phyloP scores from a whole-genome alignment of 2,888 invertebrate species.

The Cryptocheilus praepositus region DNA sequence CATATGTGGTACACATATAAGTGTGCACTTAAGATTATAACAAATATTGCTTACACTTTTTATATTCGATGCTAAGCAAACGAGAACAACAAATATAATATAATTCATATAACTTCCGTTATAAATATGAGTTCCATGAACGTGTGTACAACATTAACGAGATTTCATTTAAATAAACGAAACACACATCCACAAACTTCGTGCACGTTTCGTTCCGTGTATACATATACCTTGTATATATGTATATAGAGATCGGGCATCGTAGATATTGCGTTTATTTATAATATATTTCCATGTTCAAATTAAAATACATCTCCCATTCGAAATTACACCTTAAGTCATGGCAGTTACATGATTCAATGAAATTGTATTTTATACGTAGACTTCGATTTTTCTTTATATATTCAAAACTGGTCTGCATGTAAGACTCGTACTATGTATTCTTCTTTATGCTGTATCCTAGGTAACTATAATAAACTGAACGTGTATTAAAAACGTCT shows the following conservation, averaged over 20 bases:
- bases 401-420: conserved; percentile 56
- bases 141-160: conserved; percentile 20
- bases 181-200: conserved; percentile 31
- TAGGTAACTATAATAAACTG: conserved; percentile 66
- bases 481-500: conserved; percentile 66
- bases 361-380: conserved; percentile 49
- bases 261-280: conserved; percentile 60
- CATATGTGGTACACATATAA: conserved; percentile 15
- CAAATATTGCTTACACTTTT: conserved; percentile 40
- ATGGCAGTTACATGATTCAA: conserved; percentile 66
- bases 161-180: conserved; percentile 37
- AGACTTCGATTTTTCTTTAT: conserved; percentile 42
- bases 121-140: conserved; percentile 35
- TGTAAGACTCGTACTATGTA: conserved; percentile 53
- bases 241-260: conserved; percentile 46
- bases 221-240: conserved; percentile 37
- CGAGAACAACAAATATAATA: conserved; percentile 49
- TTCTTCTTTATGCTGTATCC: conserved; percentile 50
- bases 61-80: conserved; percentile 44
- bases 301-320: conserved; percentile 63
- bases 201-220: conserved; percentile 20
- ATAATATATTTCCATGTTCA: conserved; percentile 47
- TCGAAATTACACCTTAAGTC: conserved; percentile 63
- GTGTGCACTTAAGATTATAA: conserved; percentile 31
- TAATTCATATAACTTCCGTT: conserved; percentile 41